Percentiles rank a stretch among this genome's conserved stretches.
These are phyloP conservation scores for Homarus gammarus DNA, from an alignment of 2,888 invertebrate species.

Conservation along the genomic window DNA sequence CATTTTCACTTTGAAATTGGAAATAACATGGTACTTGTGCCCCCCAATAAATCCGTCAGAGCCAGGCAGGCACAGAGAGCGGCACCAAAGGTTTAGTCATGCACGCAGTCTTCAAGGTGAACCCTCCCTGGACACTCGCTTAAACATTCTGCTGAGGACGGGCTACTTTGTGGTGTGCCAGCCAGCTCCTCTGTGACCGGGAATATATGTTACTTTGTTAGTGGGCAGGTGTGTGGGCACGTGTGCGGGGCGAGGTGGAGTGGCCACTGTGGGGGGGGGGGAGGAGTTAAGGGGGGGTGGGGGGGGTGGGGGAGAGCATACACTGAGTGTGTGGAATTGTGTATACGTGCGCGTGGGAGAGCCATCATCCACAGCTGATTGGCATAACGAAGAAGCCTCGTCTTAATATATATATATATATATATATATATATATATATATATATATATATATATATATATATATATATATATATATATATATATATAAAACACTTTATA, in stretches of 20 bases:
- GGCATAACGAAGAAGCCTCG: too few species aligned
- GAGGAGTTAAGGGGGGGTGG: too few species aligned
- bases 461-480: too few species aligned
- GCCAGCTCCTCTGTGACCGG: background rate
- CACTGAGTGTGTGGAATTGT: background rate
- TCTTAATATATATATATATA: too few species aligned
- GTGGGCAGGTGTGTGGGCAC: background rate
- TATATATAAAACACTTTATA: too few species aligned
- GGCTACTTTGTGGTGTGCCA: background rate
- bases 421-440: too few species aligned
- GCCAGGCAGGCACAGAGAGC: background rate
- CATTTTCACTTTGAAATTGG: too few species aligned
- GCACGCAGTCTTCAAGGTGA: background rate
- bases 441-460: too few species aligned
- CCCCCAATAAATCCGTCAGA: background rate
- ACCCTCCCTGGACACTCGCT: background rate
- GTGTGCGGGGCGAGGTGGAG: background rate
- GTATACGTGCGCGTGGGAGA: slow-evolving; percentile 18
- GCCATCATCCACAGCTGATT: background rate
- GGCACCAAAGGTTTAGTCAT: background rate
- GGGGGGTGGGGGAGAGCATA: too few species aligned
- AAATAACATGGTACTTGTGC: too few species aligned
- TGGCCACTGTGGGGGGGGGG: too few species aligned
- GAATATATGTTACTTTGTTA: background rate
- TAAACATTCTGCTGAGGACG: background rate